Evolutionary conservation across 2,888 invertebrate genomes (phyloP).

Genomic region (Drosophila sordidula): DNA sequence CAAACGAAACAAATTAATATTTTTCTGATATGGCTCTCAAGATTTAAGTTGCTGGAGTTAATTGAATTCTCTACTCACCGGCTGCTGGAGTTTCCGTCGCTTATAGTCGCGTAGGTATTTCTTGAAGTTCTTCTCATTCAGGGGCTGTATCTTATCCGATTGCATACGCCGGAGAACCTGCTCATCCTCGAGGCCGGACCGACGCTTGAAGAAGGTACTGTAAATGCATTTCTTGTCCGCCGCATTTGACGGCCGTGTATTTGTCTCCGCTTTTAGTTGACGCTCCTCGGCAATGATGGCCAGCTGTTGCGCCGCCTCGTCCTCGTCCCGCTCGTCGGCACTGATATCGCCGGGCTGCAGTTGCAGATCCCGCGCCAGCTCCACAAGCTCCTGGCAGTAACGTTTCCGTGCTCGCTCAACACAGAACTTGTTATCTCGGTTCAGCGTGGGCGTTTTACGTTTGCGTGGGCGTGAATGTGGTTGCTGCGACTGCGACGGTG

Average conservation of each 20-base stretch:
- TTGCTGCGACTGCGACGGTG: constrained; percentile 83
- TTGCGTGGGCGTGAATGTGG: constrained; percentile 44
- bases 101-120: constrained; percentile 90
- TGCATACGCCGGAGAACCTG: constrained; percentile 71
- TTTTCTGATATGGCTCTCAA: background rate
- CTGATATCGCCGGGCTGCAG: constrained; percentile 86
- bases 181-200: constrained; percentile 69
- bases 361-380: constrained; percentile 90
- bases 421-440: constrained; percentile 85
- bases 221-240: constrained; percentile 81
- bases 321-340: constrained; percentile 86
- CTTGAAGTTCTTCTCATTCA: constrained; percentile 84
- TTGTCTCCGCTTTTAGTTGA: constrained; percentile 31
- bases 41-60: background rate
- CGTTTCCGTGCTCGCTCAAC: constrained; percentile 86
- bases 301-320: constrained; percentile 48
- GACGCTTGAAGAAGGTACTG: constrained; percentile 77
- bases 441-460: constrained; percentile 78
- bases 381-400: constrained; percentile 88
- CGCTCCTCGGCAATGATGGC: constrained; percentile 36
- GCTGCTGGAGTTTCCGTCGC: constrained; percentile 89
- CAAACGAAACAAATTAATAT: no score
- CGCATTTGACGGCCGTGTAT: constrained; percentile 56
- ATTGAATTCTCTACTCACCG: constrained; percentile 86
- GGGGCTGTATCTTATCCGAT: constrained; percentile 58